These are phyloP conservation scores for Graphium colonna DNA, from an alignment of 2,888 invertebrate genomes.

Conservation along the genomic window DNA sequence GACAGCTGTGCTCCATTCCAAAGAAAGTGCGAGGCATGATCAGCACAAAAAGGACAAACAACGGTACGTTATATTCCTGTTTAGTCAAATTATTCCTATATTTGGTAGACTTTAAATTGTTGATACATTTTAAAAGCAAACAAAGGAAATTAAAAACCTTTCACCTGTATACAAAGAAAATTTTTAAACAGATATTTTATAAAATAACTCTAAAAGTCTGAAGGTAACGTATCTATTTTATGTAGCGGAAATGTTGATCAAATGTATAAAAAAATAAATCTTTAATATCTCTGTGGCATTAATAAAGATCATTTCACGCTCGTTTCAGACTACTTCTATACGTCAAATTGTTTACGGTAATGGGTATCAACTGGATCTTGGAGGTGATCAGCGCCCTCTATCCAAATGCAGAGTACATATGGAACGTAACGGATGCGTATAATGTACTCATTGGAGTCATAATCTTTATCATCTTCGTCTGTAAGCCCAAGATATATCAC, in stretches of 20 bases:
- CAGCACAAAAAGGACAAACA: constrained; percentile 58
- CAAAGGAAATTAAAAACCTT: no score
- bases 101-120: no score
- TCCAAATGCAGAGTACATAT: constrained; percentile 66
- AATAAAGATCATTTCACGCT: neutral
- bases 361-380: constrained; percentile 88
- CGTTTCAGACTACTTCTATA: constrained; percentile 83
- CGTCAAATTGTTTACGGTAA: constrained; percentile 84
- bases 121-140: no score
- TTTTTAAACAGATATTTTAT: no score
- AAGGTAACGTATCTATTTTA: no score
- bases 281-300: no score
- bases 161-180: no score
- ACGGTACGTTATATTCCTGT: constrained; percentile 40
- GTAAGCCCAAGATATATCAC: constrained; percentile 83
- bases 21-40: constrained; percentile 59
- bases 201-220: no score
- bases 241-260: no score
- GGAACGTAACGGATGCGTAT: constrained; percentile 83
- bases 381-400: constrained; percentile 83
- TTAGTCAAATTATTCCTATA: no score
- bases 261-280: no score
- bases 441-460: constrained; percentile 85
- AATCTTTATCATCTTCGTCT: constrained; percentile 87
- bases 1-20: constrained; percentile 55